Conservation (phyloP, 2,797 vertebrate genomes). For the Scomberomorus guttatus region DNA sequence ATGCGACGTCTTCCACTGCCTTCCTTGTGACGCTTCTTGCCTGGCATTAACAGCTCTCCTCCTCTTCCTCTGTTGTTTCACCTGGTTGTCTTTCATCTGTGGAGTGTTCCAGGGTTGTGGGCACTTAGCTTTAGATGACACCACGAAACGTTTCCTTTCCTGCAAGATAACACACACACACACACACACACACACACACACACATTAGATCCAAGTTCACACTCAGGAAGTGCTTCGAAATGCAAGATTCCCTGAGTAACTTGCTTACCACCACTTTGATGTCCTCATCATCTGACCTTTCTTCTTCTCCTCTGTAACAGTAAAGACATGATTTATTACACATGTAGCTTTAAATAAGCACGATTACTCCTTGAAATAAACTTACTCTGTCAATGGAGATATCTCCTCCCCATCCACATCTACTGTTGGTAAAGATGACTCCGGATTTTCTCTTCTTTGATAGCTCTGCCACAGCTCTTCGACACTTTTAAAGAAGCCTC, state of each 20-base stretch:
- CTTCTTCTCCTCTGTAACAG: constrained; percentile 65
- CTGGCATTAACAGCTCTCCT: background rate
- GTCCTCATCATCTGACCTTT: constrained; percentile 51
- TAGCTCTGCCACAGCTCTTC: constrained; percentile 66
- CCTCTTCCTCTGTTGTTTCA: background rate
- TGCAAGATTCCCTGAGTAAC: background rate
- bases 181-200: background rate
- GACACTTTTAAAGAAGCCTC: constrained; percentile 88
- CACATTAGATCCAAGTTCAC: background rate
- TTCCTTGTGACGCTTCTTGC: background rate
- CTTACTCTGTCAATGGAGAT: constrained; percentile 71
- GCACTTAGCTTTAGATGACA: constrained; percentile 34
- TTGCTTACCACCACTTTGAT: constrained; percentile 82
- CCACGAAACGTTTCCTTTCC: constrained; percentile 60
- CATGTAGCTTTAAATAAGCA: background rate
- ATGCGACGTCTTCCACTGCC: accelerated
- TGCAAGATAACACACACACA: constrained; percentile 39
- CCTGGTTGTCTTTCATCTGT: no score
- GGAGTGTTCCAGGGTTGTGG: constrained; percentile 23
- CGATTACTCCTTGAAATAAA: background rate
- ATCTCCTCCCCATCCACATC: constrained; percentile 40
- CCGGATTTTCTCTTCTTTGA: background rate
- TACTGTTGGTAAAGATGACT: constrained; percentile 40
- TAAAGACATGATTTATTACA: background rate
- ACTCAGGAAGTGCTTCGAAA: background rate